Evolutionary conservation across 2,797 vertebrate genomes (phyloP).

Genomic region (Sebastes dallii): DNA sequence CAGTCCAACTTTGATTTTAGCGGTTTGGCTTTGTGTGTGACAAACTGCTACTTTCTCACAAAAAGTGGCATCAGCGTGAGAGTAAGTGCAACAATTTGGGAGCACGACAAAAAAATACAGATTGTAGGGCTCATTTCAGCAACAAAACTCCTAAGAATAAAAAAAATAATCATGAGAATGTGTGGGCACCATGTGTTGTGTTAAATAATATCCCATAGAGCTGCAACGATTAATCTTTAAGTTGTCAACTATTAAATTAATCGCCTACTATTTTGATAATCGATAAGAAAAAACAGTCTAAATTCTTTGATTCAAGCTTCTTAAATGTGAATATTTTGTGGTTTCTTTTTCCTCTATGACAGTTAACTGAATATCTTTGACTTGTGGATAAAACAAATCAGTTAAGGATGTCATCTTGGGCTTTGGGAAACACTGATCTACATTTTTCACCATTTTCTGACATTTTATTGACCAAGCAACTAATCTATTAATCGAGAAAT

Average conservation of each 20-base stretch:
- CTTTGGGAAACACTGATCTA: no score
- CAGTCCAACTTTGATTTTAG: background rate
- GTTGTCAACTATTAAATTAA: background rate
- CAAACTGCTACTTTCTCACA: background rate
- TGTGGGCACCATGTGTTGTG: background rate
- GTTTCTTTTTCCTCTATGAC: no score
- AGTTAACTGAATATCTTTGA: no score
- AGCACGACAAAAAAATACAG: background rate
- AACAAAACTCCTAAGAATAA: background rate
- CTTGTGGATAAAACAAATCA: no score
- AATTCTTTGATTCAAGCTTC: no score
- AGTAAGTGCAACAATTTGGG: background rate
- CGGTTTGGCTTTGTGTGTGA: background rate
- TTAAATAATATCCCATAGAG: background rate
- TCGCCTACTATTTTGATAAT: no score
- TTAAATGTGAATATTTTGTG: no score
- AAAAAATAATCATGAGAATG: background rate
- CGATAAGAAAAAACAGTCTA: rapidly evolving
- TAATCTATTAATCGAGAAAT: no score
- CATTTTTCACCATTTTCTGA: no score
- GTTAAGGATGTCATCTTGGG: no score
- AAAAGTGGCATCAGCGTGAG: background rate
- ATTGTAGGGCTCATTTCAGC: background rate
- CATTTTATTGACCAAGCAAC: no score
- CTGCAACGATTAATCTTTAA: no score